Conservation (phyloP, 2,888 invertebrate species). For the Allophyes oxyacanthae region DNA sequence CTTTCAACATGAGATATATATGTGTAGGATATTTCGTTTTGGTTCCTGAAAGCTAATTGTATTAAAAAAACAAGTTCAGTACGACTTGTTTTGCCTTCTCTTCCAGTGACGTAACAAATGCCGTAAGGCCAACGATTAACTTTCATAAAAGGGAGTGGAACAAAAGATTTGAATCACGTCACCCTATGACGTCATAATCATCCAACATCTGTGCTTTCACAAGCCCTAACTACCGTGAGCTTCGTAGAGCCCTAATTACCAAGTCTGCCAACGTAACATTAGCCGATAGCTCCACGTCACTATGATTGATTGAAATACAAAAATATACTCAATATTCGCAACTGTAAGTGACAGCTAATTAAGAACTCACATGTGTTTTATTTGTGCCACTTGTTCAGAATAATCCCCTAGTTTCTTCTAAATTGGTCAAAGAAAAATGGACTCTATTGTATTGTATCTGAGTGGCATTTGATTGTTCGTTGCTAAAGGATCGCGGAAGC, state of each 20-base stretch:
- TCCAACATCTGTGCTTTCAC: constrained; percentile 27
- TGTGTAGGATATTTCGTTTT: no score
- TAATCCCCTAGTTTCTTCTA: constrained; percentile 51
- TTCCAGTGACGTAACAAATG: constrained; percentile 6
- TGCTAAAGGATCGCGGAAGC: constrained; percentile 70
- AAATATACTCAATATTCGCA: constrained; percentile 52
- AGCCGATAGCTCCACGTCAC: constrained; percentile 38
- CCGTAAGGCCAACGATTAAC: constrained; percentile 18
- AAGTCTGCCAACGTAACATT: constrained; percentile 32
- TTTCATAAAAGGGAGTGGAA: constrained; percentile 19
- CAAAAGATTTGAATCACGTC: constrained; percentile 1
- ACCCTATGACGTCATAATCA: constrained; percentile 20
- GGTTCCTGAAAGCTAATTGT: no score
- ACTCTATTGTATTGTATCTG: constrained; percentile 42
- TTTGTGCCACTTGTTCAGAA: constrained; percentile 64
- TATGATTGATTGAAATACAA: constrained; percentile 53
- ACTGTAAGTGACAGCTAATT: constrained; percentile 59
- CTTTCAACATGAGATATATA: neutral
- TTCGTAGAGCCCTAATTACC: constrained; percentile 21
- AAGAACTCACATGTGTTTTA: constrained; percentile 65
- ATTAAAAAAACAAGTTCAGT: neutral
- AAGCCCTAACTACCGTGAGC: constrained; percentile 19
- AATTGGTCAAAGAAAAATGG: constrained; percentile 40
- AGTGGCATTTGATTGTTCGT: constrained; percentile 46
- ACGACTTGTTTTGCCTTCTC: constrained; percentile 9